Percentiles rank a stretch among this genome's conserved stretches.
These are phyloP conservation scores for Lasiurus borealis DNA, from an alignment of 2,113 vertebrate genomes.

Conservation along the genomic window DNA sequence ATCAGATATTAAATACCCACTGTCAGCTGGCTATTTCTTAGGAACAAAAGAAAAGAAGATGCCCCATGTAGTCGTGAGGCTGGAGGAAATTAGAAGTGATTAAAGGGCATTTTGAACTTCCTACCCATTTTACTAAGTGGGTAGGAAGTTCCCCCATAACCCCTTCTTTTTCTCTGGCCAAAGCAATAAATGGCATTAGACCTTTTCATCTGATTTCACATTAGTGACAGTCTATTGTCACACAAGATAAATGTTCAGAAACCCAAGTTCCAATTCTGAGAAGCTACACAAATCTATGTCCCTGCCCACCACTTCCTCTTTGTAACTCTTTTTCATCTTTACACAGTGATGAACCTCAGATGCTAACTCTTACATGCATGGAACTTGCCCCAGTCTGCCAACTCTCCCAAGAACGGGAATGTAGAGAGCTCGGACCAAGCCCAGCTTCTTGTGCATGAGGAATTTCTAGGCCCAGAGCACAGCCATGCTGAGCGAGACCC, in stretches of 20 bases:
- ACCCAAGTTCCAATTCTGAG: background rate
- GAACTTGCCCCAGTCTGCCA: background rate
- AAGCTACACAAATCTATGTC: background rate
- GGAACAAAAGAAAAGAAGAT: background rate
- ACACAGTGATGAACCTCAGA: background rate
- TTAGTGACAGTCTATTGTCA: background rate
- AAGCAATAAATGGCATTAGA: background rate
- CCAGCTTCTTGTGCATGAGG: background rate
- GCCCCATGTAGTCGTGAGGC: background rate
- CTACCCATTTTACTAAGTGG: background rate
- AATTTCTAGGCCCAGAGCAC: conserved; percentile 12
- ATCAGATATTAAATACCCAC: background rate
- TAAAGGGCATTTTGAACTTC: background rate
- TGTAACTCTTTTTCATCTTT: too few relatives aligned
- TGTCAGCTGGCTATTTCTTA: background rate
- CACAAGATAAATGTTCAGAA: background rate
- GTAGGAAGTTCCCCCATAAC: background rate
- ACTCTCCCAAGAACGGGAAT: background rate
- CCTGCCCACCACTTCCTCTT: background rate
- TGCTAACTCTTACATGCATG: rapidly evolving
- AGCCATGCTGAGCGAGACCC: rapidly evolving
- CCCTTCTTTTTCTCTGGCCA: background rate
- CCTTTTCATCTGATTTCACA: background rate
- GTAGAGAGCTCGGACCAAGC: background rate
- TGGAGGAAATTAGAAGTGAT: background rate